Conservation (phyloP, 2,888 invertebrate species). For the Uropetala carovei region DNA sequence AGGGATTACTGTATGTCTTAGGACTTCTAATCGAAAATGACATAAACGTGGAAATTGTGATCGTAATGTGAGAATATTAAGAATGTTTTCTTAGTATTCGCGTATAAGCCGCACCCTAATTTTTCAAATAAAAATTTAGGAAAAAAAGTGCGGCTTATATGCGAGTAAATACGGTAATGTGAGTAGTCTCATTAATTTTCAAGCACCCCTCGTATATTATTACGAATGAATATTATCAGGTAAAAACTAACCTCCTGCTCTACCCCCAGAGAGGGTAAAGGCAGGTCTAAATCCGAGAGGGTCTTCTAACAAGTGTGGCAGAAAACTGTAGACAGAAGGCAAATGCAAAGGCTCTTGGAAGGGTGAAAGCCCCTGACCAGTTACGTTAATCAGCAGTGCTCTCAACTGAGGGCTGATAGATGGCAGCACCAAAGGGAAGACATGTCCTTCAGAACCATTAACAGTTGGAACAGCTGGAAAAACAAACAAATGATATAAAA, state of each 20-base stretch:
- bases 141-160: too few relatives aligned
- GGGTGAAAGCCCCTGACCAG: conserved; percentile 75
- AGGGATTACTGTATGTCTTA: too few relatives aligned
- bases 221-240: background rate
- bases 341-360: conserved; percentile 78
- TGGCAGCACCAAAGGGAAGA: conserved; percentile 53
- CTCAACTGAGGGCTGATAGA: conserved; percentile 75
- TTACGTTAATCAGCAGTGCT: conserved; percentile 76
- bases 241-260: conserved; percentile 79
- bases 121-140: too few relatives aligned
- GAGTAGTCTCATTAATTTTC: too few relatives aligned
- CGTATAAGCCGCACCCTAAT: too few relatives aligned
- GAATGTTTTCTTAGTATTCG: too few relatives aligned
- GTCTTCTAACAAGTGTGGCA: conserved; percentile 90
- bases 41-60: too few relatives aligned
- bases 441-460: conserved; percentile 65
- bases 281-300: conserved; percentile 87
- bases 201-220: too few relatives aligned
- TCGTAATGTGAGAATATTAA: too few relatives aligned
- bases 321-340: conserved; percentile 89
- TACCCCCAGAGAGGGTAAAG: conserved; percentile 85
- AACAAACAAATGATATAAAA: background rate
- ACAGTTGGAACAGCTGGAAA: conserved; percentile 65
- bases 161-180: too few relatives aligned
- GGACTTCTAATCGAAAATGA: too few relatives aligned